Conservation (phyloP, 2,888 invertebrate species). For the Amiota communis region DNA sequence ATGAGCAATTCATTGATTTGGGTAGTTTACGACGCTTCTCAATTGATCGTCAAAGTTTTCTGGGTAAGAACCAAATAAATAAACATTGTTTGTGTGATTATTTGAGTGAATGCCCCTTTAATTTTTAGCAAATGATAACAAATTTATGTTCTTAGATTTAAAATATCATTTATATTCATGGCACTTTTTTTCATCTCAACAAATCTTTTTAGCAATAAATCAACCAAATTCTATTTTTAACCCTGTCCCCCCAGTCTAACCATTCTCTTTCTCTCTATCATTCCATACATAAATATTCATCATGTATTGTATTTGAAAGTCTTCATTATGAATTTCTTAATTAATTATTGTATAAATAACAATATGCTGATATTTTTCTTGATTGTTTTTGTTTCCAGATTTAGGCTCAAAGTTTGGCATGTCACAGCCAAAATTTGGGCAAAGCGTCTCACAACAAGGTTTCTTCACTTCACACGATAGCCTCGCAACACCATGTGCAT, state of each 20-base stretch:
- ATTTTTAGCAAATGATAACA: too few relatives aligned
- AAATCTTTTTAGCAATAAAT: too few relatives aligned
- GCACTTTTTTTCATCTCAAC: too few relatives aligned
- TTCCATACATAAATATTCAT: too few relatives aligned
- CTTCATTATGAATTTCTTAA: neutral
- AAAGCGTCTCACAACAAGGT: constrained; percentile 76
- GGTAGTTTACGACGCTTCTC: constrained; percentile 72
- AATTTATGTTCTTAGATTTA: too few relatives aligned
- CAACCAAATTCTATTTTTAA: too few relatives aligned
- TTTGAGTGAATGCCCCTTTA: too few relatives aligned
- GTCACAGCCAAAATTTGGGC: constrained; percentile 75
- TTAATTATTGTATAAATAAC: neutral
- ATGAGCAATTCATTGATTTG: constrained; percentile 71
- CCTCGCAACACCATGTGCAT: constrained; percentile 80
- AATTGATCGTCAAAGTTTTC: constrained; percentile 72
- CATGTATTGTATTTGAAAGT: too few relatives aligned
- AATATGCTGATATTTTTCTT: neutral
- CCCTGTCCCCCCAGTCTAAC: too few relatives aligned
- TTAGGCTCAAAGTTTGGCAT: constrained; percentile 87
- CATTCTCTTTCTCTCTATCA: too few relatives aligned
- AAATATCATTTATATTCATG: too few relatives aligned
- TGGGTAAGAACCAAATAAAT: constrained; percentile 64
- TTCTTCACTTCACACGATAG: constrained; percentile 85
- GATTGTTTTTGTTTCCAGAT: constrained; percentile 73
- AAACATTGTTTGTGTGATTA: neutral